Evolutionary conservation across 2,797 vertebrate species (phyloP).

Genomic region (Hydrophis major): DNA sequence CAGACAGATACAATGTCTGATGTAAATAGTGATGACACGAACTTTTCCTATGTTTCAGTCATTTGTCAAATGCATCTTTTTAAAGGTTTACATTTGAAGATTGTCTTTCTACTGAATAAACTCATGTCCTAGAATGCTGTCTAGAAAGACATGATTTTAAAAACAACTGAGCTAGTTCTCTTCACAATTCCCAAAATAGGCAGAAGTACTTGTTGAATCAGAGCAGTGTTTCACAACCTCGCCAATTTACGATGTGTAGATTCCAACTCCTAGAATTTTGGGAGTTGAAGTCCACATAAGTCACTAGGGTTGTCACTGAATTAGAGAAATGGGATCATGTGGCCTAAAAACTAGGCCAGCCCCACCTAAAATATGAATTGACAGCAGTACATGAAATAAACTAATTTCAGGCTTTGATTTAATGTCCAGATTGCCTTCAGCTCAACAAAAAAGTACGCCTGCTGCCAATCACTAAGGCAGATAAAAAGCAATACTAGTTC

Average conservation of each 20-base stretch:
- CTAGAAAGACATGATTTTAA: not conserved
- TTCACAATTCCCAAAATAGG: not conserved
- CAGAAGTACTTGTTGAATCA: not conserved
- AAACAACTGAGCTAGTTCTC: not conserved
- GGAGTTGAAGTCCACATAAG: not conserved
- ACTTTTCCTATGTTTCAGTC: not conserved
- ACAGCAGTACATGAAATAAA: not conserved
- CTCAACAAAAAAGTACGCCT: not conserved
- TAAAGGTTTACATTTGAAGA: not conserved
- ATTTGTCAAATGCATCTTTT: not conserved
- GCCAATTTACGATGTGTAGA: not conserved
- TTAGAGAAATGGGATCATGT: not conserved
- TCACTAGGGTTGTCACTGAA: not conserved
- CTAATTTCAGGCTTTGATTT: not conserved
- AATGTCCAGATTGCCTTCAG: not conserved
- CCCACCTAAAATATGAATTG: not conserved
- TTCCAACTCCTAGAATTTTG: not conserved
- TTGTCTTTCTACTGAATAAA: not conserved
- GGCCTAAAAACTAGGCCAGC: not conserved
- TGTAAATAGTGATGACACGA: not conserved
- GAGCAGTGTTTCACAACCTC: not conserved
- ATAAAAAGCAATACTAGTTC: not conserved
- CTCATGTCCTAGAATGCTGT: not conserved
- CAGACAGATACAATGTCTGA: not conserved
- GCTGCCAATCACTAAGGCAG: not conserved